Conservation (phyloP, 1,140 invertebrate species). For the Limonius californicus region DNA sequence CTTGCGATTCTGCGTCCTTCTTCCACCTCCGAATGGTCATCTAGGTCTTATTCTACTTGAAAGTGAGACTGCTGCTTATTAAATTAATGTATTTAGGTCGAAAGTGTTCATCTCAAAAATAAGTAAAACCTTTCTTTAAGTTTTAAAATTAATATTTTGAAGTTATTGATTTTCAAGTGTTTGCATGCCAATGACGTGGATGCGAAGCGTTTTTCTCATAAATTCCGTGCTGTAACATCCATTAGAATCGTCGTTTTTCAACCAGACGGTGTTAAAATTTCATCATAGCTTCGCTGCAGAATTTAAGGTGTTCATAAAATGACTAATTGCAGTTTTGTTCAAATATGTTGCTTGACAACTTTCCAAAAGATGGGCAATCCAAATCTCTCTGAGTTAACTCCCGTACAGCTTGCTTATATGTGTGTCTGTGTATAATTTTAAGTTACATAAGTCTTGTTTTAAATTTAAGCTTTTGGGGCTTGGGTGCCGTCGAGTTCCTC, state of each 20-base stretch:
- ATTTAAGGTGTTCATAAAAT: neutral
- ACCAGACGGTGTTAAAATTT: neutral
- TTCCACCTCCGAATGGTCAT: neutral
- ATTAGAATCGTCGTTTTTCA: too few relatives aligned
- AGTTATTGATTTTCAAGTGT: too few relatives aligned
- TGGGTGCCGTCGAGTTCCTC: constrained; percentile 7
- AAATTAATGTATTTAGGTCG: neutral
- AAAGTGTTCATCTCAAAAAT: neutral
- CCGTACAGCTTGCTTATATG: too few relatives aligned
- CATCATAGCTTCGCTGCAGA: neutral
- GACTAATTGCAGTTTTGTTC: neutral
- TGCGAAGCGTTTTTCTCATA: too few relatives aligned
- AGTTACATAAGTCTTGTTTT: too few relatives aligned
- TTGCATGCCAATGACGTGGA: too few relatives aligned
- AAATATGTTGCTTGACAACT: neutral
- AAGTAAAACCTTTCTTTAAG: neutral
- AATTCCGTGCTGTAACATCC: too few relatives aligned
- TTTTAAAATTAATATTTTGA: neutral
- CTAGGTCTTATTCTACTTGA: neutral
- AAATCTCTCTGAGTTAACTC: neutral
- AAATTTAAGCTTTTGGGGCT: neutral
- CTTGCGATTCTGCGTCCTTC: neutral
- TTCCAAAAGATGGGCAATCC: neutral
- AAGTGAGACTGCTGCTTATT: neutral
- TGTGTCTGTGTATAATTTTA: too few relatives aligned